Base-by-base conservation (phyloP, 2,113 vertebrate species). In the Poeciliopsis occidentalis region DNA sequence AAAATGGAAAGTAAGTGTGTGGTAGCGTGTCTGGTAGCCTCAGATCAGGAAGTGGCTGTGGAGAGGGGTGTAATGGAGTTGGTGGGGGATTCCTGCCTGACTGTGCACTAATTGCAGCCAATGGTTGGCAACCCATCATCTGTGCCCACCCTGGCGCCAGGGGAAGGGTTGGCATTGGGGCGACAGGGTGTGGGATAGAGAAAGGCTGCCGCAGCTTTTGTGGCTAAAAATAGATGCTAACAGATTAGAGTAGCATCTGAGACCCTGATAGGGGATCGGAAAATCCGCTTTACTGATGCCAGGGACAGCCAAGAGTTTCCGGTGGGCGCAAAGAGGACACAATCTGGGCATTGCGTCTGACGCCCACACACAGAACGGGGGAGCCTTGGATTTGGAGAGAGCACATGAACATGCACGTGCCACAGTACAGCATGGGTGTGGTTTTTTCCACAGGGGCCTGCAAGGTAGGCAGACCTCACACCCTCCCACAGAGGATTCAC, bases 241-340 rank as follows among this genome's bases (percentile, higher is more conserved):
- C 93, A 95, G 92, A 92, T 95, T 94, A 94, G 88, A 71, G n/a
- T 89, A 94, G 91, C 94, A 95, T 95, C 94, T 94, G 94, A 95
- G 92, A 88, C 85, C 91, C 84, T 87, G 85, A 88, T 79, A 91
- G 93, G 94, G 89, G 92, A 93, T 94, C 91, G 92, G 93, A 94
- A 94, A 94, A 93, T 93, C 93, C 91, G 51, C 83, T 88, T 39
- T 29, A 64, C 78, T 77, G 76, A 85, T 89, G 89, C 92, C 91
- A 92, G 91, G 84, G 88, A 87, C 88, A 87, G 82, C 82, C 73
- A 85, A 89, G 88, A 84, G 81, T 91, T 89, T 93, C 89, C 89
- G 85, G 91, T 86, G 89, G 83, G 84, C 84, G 27, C 80, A 91
- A 91, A 90, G 85, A 88, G 90, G 88, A 92, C 85, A 90, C 92